A percentile compares a stretch with the other conserved stretches of the same genome.
Evolutionary conservation across 2,888 invertebrate genomes (phyloP).

Genomic region (Sinohyriopsis cumingii): DNA sequence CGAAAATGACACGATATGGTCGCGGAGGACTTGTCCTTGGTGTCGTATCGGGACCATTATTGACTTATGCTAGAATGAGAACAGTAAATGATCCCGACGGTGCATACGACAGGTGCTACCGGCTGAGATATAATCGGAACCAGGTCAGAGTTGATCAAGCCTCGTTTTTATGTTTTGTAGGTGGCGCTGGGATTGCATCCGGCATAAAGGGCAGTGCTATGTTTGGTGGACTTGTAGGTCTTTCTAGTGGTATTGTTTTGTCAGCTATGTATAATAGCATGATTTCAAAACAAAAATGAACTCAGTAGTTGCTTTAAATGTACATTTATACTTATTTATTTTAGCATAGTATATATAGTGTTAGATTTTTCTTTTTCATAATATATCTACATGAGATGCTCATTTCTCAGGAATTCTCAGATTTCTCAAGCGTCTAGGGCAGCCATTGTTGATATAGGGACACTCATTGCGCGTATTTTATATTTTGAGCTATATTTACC

Average conservation of each 20-base stretch:
- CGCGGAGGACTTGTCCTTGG: slow-evolving; percentile 31
- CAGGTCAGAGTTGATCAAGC: slow-evolving; percentile 34
- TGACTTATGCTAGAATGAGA: slow-evolving; percentile 24
- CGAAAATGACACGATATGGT: slow-evolving; percentile 26
- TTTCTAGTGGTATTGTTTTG: slow-evolving; percentile 27
- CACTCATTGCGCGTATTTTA: too few species aligned
- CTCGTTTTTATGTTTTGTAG: slow-evolving; percentile 20
- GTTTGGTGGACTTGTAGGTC: slow-evolving; percentile 37
- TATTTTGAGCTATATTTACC: too few species aligned
- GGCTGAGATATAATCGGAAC: slow-evolving; percentile 28
- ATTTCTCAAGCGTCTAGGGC: too few species aligned
- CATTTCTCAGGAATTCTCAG: too few species aligned
- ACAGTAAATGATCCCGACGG: slow-evolving; percentile 14
- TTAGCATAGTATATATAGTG: too few species aligned
- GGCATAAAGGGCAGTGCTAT: slow-evolving; percentile 19
- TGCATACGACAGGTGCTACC: slow-evolving; percentile 34
- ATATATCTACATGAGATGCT: too few species aligned
- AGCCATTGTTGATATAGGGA: too few species aligned
- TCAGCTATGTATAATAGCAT: slow-evolving; percentile 15
- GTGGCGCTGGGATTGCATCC: slow-evolving; percentile 21
- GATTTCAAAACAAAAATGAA: slow-evolving; percentile 1
- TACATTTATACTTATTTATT: too few species aligned
- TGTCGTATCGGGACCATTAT: slow-evolving; percentile 19
- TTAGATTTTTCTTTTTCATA: too few species aligned
- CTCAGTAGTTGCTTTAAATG: too few species aligned